These are phyloP conservation scores for Sinonovacula constricta DNA, from an alignment of 1,140 invertebrate genomes.

Conservation along the genomic window DNA sequence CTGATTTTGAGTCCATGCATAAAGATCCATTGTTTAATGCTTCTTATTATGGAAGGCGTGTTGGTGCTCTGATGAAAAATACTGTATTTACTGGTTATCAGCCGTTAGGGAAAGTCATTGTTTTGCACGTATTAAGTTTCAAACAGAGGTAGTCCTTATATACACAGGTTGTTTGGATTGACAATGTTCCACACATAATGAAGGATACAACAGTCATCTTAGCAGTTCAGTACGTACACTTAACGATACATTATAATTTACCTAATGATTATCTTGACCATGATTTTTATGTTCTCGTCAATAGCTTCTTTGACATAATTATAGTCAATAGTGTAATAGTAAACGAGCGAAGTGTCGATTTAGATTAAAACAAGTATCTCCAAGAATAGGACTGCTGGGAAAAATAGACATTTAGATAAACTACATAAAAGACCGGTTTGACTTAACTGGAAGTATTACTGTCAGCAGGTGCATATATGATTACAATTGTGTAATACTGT, in stretches of 20 bases:
- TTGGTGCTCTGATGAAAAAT: slow-evolving; percentile 47
- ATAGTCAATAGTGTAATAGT: slow-evolving; percentile 37
- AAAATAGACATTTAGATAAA: too few relatives aligned
- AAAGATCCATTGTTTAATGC: slow-evolving; percentile 40
- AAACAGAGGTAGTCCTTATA: slow-evolving; percentile 57
- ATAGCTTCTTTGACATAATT: slow-evolving; percentile 44
- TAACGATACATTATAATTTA: slow-evolving; percentile 35
- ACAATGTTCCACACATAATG: slow-evolving; percentile 26
- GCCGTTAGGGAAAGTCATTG: slow-evolving; percentile 50
- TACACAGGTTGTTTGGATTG: slow-evolving; percentile 52
- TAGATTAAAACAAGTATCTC: slow-evolving; percentile 31
- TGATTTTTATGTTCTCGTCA: slow-evolving; percentile 35
- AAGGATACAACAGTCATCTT: neutral
- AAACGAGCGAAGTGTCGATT: slow-evolving; percentile 48
- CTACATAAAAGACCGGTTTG: slow-evolving; percentile 48
- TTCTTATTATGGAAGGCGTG: slow-evolving; percentile 47
- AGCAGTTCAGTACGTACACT: slow-evolving; percentile 35
- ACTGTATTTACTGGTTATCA: slow-evolving; percentile 26
- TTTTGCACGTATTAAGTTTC: slow-evolving; percentile 53
- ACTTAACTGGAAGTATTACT: slow-evolving; percentile 24
- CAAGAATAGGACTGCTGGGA: slow-evolving; percentile 20
- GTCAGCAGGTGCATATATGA: slow-evolving; percentile 41
- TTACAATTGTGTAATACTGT: slow-evolving; percentile 51
- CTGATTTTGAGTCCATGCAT: slow-evolving; percentile 13
- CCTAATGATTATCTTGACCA: slow-evolving; percentile 25